Evolutionary conservation across 2,113 vertebrate species (phyloP).

Genomic region (Lethenteron reissneri): DNA sequence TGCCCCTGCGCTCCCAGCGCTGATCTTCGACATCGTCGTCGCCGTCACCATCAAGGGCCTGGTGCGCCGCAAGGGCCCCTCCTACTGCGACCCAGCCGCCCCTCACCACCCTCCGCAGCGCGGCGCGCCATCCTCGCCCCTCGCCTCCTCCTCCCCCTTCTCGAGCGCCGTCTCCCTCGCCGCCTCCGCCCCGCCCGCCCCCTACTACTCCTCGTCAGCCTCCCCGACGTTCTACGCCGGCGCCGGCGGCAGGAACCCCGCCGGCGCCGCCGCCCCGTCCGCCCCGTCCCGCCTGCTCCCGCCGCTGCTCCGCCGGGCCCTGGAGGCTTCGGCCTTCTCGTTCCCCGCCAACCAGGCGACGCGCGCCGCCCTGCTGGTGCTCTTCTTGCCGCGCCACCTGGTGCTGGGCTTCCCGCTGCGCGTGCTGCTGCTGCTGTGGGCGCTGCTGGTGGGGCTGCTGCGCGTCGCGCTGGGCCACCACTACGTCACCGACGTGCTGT

Average conservation of each 20-base stretch:
- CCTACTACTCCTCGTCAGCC: no score
- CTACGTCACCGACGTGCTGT: slow-evolving; percentile 66
- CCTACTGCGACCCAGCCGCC: slow-evolving; percentile 46
- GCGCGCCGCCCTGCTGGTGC: slow-evolving; percentile 67
- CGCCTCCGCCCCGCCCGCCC: no score
- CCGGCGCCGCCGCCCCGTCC: no score
- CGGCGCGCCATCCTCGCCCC: no score
- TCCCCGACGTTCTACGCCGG: no score
- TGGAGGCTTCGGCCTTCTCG: slow-evolving; percentile 26
- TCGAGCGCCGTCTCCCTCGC: no score
- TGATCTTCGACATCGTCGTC: slow-evolving; percentile 58
- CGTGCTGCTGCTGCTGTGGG: slow-evolving; percentile 73
- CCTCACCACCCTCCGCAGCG: slow-evolving; percentile 35
- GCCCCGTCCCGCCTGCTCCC: no score
- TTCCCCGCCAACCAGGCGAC: slow-evolving; percentile 77
- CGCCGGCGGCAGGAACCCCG: no score
- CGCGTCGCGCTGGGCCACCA: slow-evolving; percentile 66
- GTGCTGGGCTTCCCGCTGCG: slow-evolving; percentile 74
- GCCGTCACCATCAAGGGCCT: slow-evolving; percentile 69
- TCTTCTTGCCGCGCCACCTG: slow-evolving; percentile 82
- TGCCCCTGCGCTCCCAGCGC: slow-evolving; percentile 23
- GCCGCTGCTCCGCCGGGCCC: no score
- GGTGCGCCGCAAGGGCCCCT: slow-evolving; percentile 56
- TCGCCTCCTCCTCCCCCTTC: no score
- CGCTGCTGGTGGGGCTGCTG: slow-evolving; percentile 56